Evolutionary conservation across 2,113 vertebrate species (phyloP).

Genomic region (Hippopotamus amphibius): DNA sequence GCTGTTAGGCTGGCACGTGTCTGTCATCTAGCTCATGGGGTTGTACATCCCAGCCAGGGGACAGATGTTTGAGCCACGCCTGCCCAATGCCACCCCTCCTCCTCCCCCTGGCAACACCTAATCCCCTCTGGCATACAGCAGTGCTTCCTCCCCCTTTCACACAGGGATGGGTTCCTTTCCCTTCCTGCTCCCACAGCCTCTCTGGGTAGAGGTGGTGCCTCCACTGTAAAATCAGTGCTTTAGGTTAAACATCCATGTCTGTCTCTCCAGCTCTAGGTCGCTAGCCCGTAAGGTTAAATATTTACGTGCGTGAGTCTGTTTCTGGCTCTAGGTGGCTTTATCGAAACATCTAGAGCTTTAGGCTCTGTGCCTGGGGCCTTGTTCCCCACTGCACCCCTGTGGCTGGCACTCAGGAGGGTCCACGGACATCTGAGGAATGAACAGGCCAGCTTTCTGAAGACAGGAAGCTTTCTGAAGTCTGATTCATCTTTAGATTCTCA

Average conservation of each 20-base stretch:
- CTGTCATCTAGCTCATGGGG: rapidly evolving
- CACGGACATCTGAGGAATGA: rapidly evolving
- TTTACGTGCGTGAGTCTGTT: background rate
- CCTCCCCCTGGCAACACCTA: background rate
- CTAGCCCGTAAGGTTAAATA: background rate
- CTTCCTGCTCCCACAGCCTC: background rate
- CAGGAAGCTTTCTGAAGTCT: too few relatives aligned
- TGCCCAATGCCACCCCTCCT: too few relatives aligned
- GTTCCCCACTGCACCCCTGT: rapidly evolving
- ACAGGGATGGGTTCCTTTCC: rapidly evolving
- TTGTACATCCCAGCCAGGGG: background rate
- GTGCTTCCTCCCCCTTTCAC: background rate
- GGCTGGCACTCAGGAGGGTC: background rate
- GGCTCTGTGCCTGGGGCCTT: too few relatives aligned
- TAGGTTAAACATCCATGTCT: background rate
- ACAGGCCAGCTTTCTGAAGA: background rate
- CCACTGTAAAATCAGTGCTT: background rate
- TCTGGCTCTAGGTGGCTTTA: background rate
- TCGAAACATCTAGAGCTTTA: background rate
- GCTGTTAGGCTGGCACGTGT: rapidly evolving
- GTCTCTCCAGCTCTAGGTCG: background rate
- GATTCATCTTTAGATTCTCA: background rate
- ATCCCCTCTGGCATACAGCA: rapidly evolving
- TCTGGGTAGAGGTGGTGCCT: rapidly evolving
- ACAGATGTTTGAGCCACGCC: rapidly evolving